Evolutionary conservation across 2,888 invertebrate species (phyloP).

Genomic region (Prosopocoilus inquinatus): DNA sequence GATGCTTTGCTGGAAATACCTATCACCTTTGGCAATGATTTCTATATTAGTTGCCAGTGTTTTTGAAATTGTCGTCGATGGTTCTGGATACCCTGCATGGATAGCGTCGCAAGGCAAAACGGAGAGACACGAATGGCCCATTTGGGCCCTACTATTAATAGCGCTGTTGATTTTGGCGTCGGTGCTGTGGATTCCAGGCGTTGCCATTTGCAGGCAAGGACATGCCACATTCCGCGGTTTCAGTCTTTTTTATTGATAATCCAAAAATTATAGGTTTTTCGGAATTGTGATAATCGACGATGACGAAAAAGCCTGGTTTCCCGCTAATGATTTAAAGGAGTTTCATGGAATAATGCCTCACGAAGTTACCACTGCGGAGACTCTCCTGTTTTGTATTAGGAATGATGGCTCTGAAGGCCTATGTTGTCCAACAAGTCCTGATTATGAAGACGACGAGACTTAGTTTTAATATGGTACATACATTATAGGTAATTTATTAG

Average conservation of each 20-base stretch:
- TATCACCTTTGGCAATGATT: slow-evolving; percentile 87
- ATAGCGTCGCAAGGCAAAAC: slow-evolving; percentile 69
- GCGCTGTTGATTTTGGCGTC: slow-evolving; percentile 73
- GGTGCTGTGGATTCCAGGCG: slow-evolving; percentile 83
- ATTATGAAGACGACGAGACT: slow-evolving; percentile 51
- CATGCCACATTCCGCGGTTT: neutral
- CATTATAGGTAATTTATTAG: neutral
- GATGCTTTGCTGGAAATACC: slow-evolving; percentile 93
- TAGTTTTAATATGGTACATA: slow-evolving; percentile 14
- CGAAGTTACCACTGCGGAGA: slow-evolving; percentile 75
- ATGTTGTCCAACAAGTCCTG: slow-evolving; percentile 71
- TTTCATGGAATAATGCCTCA: slow-evolving; percentile 87
- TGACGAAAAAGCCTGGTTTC: slow-evolving; percentile 91
- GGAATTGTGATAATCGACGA: slow-evolving; percentile 81
- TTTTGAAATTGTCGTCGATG: slow-evolving; percentile 74
- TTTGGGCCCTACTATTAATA: slow-evolving; percentile 78
- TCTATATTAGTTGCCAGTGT: slow-evolving; percentile 82
- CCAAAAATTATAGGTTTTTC: slow-evolving; percentile 62
- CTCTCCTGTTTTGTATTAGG: slow-evolving; percentile 78
- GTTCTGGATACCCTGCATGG: slow-evolving; percentile 87
- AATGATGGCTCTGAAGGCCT: slow-evolving; percentile 80
- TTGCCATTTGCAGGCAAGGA: slow-evolving; percentile 74
- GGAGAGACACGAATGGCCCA: slow-evolving; percentile 79
- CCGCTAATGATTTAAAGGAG: slow-evolving; percentile 81
- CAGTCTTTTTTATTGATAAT: neutral